Conservation (phyloP, 2,113 vertebrate species). For the Cheilinus undulatus region DNA sequence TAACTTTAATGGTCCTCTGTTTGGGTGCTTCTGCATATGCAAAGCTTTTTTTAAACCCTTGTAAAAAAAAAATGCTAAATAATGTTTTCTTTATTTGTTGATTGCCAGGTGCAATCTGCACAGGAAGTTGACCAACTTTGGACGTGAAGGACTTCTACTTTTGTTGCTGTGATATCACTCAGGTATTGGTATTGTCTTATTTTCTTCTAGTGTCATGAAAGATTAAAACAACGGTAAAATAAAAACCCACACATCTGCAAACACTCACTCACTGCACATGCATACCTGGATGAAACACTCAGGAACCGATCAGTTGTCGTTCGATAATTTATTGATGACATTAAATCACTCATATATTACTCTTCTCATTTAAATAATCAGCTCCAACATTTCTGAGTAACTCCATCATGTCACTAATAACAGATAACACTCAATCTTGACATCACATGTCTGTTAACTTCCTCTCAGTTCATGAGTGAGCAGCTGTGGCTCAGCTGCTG, state of each 20-base stretch:
- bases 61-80: no score
- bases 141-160: no score
- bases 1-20: no score
- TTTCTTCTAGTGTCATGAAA: no score
- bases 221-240: no score
- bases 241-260: neutral
- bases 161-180: no score
- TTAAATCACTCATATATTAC: constrained; percentile 33
- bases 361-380: constrained; percentile 33
- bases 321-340: constrained; percentile 70
- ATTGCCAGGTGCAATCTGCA: no score
- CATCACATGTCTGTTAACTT: neutral
- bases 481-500: constrained; percentile 5
- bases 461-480: constrained; percentile 5
- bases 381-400: neutral
- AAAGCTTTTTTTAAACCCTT: no score
- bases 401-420: neutral
- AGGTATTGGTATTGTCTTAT: no score
- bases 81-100: no score
- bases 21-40: no score
- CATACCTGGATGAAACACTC: constrained; percentile 42
- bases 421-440: neutral
- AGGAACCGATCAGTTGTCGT: constrained; percentile 17
- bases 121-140: no score
- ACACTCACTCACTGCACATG: constrained; percentile 23